Conservation (phyloP, 2,888 invertebrate genomes). For the Eristalis intricaria region DNA sequence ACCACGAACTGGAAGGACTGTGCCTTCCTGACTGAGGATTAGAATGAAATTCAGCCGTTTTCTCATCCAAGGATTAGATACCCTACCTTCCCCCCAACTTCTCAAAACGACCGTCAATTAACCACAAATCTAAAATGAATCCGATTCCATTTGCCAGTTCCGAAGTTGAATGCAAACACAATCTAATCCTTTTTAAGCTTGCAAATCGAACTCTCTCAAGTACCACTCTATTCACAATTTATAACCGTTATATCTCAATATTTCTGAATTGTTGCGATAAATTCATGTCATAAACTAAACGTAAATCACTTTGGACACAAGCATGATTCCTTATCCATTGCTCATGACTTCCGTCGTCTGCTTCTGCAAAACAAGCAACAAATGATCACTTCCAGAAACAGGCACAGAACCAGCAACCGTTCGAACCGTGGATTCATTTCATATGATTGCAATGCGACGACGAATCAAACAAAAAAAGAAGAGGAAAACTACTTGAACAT, state of each 20-base stretch:
- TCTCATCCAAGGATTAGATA: no score
- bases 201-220: background rate
- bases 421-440: background rate
- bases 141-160: background rate
- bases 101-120: background rate
- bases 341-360: no score
- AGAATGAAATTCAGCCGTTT: no score
- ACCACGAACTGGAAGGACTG: no score
- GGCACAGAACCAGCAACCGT: background rate
- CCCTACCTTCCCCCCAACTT: no score
- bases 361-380: no score
- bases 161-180: background rate
- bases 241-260: background rate
- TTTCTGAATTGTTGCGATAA: background rate
- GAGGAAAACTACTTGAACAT: conserved; percentile 44
- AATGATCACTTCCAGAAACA: no score
- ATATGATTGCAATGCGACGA: background rate
- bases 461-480: background rate
- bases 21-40: no score
- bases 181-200: background rate
- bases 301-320: background rate
- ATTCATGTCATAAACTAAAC: background rate
- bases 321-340: background rate
- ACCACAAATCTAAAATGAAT: background rate
- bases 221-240: background rate